Evolutionary conservation across 2,797 vertebrate genomes (phyloP).

Genomic region (Tolypeutes matacus): DNA sequence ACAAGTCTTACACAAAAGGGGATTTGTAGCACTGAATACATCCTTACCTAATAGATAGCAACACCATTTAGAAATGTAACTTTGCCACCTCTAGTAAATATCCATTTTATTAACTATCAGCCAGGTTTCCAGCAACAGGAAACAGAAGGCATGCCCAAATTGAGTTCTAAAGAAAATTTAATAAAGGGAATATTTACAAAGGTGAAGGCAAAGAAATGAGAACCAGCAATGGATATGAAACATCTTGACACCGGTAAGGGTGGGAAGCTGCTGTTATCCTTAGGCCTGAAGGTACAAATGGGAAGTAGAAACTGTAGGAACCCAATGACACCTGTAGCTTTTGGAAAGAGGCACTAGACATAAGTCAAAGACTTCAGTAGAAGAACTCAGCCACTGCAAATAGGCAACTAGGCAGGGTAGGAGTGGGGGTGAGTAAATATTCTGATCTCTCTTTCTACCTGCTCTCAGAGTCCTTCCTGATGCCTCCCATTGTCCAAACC

Average conservation of each 20-base stretch:
- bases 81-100: slow-evolving; percentile 42
- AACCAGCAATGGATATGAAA: background rate
- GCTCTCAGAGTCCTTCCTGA: background rate
- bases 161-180: slow-evolving; percentile 39
- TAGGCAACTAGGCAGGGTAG: background rate
- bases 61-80: slow-evolving; percentile 40
- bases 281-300: background rate
- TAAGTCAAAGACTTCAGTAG: background rate
- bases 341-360: slow-evolving; percentile 4
- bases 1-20: slow-evolving; percentile 31
- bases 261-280: slow-evolving; percentile 34
- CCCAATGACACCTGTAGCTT: background rate
- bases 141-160: background rate
- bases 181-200: slow-evolving; percentile 23
- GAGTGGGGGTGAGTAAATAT: slow-evolving; percentile 3
- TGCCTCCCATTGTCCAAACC: background rate
- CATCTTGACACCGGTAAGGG: background rate
- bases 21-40: slow-evolving; percentile 3
- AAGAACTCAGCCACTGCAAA: slow-evolving; percentile 5
- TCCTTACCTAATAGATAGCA: slow-evolving; percentile 2
- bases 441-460: background rate
- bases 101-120: slow-evolving; percentile 18
- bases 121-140: slow-evolving; percentile 14
- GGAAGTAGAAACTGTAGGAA: background rate
- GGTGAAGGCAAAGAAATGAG: slow-evolving; percentile 16